Evolutionary conservation across 2,888 invertebrate species (phyloP).

Genomic region (Bellardia pandia): DNA sequence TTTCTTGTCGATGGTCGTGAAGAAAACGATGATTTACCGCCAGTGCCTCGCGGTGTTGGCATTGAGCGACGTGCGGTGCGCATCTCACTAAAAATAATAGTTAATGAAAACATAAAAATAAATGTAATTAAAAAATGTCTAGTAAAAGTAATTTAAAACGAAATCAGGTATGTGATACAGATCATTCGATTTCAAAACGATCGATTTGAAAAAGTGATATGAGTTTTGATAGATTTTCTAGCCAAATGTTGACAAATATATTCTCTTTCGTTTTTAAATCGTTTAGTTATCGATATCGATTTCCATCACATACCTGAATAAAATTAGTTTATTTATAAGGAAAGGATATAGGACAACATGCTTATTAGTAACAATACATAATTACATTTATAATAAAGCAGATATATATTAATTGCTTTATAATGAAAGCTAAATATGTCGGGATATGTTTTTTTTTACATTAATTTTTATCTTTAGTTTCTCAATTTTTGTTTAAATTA

Average conservation of each 20-base stretch:
- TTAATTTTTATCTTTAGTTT: not conserved
- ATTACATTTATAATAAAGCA: not conserved
- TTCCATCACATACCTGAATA: not conserved
- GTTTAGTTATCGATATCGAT: no score
- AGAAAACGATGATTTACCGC: conserved; percentile 85
- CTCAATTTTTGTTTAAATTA: not conserved
- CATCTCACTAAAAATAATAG: conserved; percentile 85
- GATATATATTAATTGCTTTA: not conserved
- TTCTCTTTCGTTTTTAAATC: no score
- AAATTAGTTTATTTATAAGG: conserved; percentile 26
- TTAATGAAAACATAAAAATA: conserved; percentile 20
- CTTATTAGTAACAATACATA: conserved; percentile 18
- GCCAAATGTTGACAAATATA: no score
- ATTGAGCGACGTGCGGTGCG: conserved; percentile 88
- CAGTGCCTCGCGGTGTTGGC: conserved; percentile 85
- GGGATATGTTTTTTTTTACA: not conserved
- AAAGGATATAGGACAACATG: conserved; percentile 33
- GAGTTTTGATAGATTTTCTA: no score
- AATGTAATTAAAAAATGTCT: not conserved
- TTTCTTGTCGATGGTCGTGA: conserved; percentile 86
- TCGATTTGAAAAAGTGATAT: no score
- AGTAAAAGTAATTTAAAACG: not conserved
- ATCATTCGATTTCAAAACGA: no score
- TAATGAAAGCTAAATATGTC: not conserved
- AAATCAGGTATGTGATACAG: not conserved